phyloP scores from a whole-genome alignment of 92 coral and sea anemone species.

The Isaurus tuberculatus region DNA sequence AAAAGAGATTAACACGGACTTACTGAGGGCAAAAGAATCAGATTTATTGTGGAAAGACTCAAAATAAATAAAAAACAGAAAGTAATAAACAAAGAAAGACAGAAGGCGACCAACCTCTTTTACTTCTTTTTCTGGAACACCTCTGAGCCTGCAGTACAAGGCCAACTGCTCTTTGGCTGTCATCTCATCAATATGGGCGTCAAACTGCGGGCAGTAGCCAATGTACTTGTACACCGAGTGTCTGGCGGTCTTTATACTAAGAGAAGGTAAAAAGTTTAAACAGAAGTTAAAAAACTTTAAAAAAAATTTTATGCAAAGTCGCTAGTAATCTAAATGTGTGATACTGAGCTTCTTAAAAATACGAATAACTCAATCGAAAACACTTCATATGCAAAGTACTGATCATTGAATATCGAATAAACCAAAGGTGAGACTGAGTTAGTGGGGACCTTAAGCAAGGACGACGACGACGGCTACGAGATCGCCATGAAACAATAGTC shows the following conservation, averaged over 20 bases:
- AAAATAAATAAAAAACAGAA: background rate
- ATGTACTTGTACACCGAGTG: slow-evolving; percentile 90
- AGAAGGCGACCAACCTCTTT: slow-evolving; percentile 65
- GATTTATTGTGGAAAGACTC: background rate
- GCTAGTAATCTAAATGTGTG: too few relatives aligned
- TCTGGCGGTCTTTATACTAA: slow-evolving; percentile 50
- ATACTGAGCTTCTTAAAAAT: too few relatives aligned
- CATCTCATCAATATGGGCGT: slow-evolving; percentile 96
- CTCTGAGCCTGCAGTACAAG: slow-evolving; percentile 92
- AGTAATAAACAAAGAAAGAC: background rate
- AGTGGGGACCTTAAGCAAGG: too few relatives aligned
- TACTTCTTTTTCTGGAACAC: slow-evolving; percentile 90
- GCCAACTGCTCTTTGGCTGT: slow-evolving; percentile 89
- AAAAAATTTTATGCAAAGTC: too few relatives aligned
- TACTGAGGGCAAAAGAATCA: background rate
- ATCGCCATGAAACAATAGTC: too few relatives aligned
- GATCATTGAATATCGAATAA: too few relatives aligned
- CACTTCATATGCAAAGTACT: too few relatives aligned
- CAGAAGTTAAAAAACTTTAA: background rate
- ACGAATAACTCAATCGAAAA: too few relatives aligned
- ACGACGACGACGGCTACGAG: too few relatives aligned
- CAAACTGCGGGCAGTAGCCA: slow-evolving; percentile 99
- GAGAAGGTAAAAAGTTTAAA: background rate
- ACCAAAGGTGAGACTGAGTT: too few relatives aligned
- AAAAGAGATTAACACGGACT: background rate